Evolutionary conservation across 2,888 invertebrate species (phyloP).

Genomic region (Cybosia mesomella): DNA sequence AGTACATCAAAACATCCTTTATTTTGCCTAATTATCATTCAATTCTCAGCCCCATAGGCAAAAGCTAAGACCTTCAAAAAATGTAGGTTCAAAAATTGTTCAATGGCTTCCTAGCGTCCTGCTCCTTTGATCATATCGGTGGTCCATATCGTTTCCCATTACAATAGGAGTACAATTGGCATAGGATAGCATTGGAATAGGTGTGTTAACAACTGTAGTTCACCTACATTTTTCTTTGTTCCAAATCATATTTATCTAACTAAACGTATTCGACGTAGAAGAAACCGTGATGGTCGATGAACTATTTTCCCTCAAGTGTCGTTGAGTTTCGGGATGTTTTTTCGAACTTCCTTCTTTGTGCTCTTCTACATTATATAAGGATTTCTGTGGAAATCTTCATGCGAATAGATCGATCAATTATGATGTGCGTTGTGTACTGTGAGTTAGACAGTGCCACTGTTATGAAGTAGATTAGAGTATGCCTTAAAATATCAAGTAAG

Average conservation of each 20-base stretch:
- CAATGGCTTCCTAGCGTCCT: too few relatives aligned
- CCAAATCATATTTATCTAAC: background rate
- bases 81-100: too few relatives aligned
- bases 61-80: too few relatives aligned
- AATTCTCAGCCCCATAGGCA: too few relatives aligned
- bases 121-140: background rate
- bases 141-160: too few relatives aligned
- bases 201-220: background rate
- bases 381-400: background rate
- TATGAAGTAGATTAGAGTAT: background rate
- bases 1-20: too few relatives aligned
- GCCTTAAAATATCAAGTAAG: background rate
- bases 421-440: background rate
- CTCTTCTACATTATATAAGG: constrained; percentile 4
- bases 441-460: background rate
- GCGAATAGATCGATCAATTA: background rate
- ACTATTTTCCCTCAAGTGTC: background rate
- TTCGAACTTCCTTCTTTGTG: background rate
- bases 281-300: background rate
- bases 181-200: too few relatives aligned
- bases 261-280: background rate
- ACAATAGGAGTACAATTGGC: too few relatives aligned
- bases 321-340: background rate
- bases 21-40: too few relatives aligned
- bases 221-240: background rate